Percentiles rank a stretch among this genome's conserved stretches.
Evolutionary conservation across 2,888 invertebrate genomes (phyloP).

Genomic region (Diabrotica balteata): DNA sequence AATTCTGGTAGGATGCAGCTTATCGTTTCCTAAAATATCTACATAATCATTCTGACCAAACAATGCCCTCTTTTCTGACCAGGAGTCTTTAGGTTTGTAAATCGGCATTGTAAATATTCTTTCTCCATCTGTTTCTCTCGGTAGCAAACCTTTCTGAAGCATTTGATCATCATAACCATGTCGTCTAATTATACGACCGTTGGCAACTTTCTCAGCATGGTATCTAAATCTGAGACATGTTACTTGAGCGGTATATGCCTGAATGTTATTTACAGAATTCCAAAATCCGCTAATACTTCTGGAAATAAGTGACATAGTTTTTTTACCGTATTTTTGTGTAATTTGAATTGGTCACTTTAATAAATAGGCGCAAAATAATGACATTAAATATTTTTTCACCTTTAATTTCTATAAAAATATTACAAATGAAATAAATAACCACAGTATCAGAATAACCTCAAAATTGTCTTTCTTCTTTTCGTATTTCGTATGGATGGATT

Average conservation of each 20-base stretch:
- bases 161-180: slow-evolving; percentile 77
- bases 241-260: slow-evolving; percentile 55
- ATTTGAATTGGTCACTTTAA: background rate
- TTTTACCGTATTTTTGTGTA: background rate
- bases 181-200: slow-evolving; percentile 69
- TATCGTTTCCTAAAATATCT: slow-evolving; percentile 89
- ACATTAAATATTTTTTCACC: background rate
- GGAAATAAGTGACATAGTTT: slow-evolving; percentile 21
- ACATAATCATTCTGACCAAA: slow-evolving; percentile 98
- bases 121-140: slow-evolving; percentile 66
- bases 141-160: slow-evolving; percentile 72
- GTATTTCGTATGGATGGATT: background rate
- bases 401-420: too few species aligned
- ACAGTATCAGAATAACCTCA: background rate
- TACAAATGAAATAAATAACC: too few species aligned
- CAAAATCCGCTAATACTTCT: slow-evolving; percentile 6
- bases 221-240: slow-evolving; percentile 65
- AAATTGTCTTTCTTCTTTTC: background rate
- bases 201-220: slow-evolving; percentile 67
- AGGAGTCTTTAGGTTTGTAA: slow-evolving; percentile 76
- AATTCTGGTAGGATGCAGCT: slow-evolving; percentile 81
- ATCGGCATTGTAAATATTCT: slow-evolving; percentile 69
- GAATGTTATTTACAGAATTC: slow-evolving; percentile 24
- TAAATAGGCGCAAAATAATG: background rate
- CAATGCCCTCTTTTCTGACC: slow-evolving; percentile 79